Evolutionary conservation across 2,797 vertebrate genomes (phyloP).

Genomic region (Rhadinocentrus ornatus): DNA sequence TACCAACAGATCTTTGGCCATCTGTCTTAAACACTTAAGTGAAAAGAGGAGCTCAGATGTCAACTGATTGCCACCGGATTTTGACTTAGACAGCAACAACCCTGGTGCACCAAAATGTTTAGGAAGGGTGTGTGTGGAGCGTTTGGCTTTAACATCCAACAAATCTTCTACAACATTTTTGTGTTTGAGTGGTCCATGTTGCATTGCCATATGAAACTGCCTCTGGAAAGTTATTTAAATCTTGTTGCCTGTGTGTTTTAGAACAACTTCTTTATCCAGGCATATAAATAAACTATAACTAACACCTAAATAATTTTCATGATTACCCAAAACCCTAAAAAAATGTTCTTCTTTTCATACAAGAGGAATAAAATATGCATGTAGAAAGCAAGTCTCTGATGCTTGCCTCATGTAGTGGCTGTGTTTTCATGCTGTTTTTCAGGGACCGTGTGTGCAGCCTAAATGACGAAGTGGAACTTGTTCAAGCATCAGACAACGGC

Average conservation of each 20-base stretch:
- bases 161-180: background rate
- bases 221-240: background rate
- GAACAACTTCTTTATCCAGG: background rate
- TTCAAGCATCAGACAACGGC: constrained; percentile 80
- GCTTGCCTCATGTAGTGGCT: background rate
- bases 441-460: constrained; percentile 76
- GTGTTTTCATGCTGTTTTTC: constrained; percentile 25
- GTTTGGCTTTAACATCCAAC: background rate
- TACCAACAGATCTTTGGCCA: background rate
- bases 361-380: background rate
- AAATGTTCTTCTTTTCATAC: background rate
- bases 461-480: constrained; percentile 82
- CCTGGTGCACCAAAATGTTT: background rate
- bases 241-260: background rate
- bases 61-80: constrained; percentile 1
- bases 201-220: background rate
- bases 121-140: background rate
- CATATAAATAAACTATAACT: background rate
- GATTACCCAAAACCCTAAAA: background rate
- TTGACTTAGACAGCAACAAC: constrained; percentile 3
- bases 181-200: background rate
- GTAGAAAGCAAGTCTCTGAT: background rate
- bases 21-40: background rate
- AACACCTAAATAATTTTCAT: background rate
- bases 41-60: constrained; percentile 5